A percentile compares a stretch with the other conserved stretches of the same genome.
phyloP scores from a whole-genome alignment of 1,140 invertebrate species.

The Musca domestica region DNA sequence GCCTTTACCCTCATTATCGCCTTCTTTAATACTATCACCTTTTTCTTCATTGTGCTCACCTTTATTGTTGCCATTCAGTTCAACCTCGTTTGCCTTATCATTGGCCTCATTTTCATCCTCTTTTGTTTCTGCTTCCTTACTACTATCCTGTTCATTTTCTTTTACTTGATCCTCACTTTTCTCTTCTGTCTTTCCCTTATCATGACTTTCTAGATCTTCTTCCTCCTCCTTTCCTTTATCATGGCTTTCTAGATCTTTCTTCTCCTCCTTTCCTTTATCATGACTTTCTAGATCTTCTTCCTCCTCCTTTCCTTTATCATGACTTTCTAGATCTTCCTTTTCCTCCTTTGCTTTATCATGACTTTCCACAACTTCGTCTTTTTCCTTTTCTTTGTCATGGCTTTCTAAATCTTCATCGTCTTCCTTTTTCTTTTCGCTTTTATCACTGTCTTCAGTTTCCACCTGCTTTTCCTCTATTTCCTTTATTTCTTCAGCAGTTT shows the following conservation, averaged over 20 bases:
- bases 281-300: constrained; percentile 18
- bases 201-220: constrained; percentile 12
- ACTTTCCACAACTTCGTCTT: constrained; percentile 19
- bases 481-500: constrained; percentile 5
- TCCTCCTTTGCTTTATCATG: constrained; percentile 5
- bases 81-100: background rate
- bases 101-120: constrained; percentile 3
- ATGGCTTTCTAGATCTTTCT: too few species aligned
- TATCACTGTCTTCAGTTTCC: constrained; percentile 22
- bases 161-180: constrained; percentile 2
- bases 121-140: too few species aligned
- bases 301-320: constrained; percentile 29
- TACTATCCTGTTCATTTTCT: constrained; percentile 2
- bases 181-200: constrained; percentile 29
- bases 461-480: background rate
- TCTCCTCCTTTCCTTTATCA: constrained; percentile 32
- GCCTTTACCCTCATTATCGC: constrained; percentile 25
- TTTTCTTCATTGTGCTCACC: background rate
- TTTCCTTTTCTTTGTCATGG: background rate
- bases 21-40: background rate
- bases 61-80: background rate
- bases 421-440: constrained; percentile 17
- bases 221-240: constrained; percentile 29
- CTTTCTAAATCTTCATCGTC: background rate
- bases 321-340: constrained; percentile 19